A percentile compares a stretch with the other conserved stretches of the same genome.
Conservation (phyloP, 1,140 invertebrate species). For the Linepithema humile region DNA sequence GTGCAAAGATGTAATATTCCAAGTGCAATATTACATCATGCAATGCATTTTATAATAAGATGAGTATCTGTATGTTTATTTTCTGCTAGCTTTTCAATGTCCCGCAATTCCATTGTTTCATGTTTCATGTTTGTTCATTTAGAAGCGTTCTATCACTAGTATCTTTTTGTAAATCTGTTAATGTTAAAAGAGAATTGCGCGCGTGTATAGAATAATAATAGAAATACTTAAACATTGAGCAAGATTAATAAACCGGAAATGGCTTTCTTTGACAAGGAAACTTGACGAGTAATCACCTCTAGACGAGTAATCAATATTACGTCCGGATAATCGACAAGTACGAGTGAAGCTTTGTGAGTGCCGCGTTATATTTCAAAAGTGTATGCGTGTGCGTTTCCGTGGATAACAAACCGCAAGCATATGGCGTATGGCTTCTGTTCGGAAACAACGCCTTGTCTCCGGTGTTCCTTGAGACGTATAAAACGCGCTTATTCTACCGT, state of each 20-base stretch:
- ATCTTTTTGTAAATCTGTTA: background rate
- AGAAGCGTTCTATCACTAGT: background rate
- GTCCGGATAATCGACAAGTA: slow-evolving; percentile 72
- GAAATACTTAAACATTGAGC: too few species aligned
- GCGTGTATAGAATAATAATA: background rate
- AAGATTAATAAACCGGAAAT: background rate
- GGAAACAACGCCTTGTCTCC: slow-evolving; percentile 67
- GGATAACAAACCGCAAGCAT: slow-evolving; percentile 72
- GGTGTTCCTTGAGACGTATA: slow-evolving; percentile 11
- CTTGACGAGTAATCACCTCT: slow-evolving; percentile 43
- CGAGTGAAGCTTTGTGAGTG: slow-evolving; percentile 77
- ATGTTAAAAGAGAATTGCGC: background rate
- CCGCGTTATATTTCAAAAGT: slow-evolving; percentile 75
- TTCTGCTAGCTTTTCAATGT: background rate
- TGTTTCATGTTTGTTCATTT: background rate
- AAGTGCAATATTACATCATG: too few species aligned
- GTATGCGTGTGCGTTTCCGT: slow-evolving; percentile 57
- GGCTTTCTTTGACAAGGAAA: background rate
- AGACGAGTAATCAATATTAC: slow-evolving; percentile 72
- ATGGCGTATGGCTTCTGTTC: slow-evolving; percentile 81
- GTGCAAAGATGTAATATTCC: too few species aligned
- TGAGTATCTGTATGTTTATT: slow-evolving; percentile 1
- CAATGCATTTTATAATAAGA: background rate
- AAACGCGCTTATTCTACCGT: slow-evolving; percentile 7
- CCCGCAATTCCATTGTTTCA: background rate